Evolutionary conservation across 2,113 vertebrate genomes (phyloP).

Genomic region (Circaetus gallicus): DNA sequence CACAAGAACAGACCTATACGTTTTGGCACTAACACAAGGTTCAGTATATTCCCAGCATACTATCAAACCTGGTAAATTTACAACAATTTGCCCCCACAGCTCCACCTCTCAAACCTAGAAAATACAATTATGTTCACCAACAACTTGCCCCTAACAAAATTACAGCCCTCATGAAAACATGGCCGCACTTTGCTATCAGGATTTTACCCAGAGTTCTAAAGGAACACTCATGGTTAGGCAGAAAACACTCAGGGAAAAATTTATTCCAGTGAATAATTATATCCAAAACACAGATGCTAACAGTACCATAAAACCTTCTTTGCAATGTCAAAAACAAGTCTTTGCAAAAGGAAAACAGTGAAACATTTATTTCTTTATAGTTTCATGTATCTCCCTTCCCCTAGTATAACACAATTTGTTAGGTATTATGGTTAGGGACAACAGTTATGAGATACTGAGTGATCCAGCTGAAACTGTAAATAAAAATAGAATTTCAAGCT

Average conservation of each 20-base stretch:
- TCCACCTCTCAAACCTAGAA: neutral
- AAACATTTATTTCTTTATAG: neutral
- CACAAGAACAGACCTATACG: neutral
- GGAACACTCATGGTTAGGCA: neutral
- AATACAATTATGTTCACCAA: neutral
- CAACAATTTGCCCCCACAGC: neutral
- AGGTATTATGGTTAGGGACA: neutral
- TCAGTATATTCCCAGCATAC: neutral
- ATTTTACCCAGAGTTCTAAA: neutral
- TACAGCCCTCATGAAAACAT: neutral
- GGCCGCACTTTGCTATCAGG: neutral
- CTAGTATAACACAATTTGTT: neutral
- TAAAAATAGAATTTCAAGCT: neutral
- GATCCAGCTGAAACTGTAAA: neutral
- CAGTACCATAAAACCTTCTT: neutral
- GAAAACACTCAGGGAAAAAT: neutral
- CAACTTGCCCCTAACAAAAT: neutral
- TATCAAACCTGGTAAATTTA: neutral
- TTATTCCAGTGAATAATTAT: neutral
- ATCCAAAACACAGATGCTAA: neutral
- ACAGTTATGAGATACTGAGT: neutral
- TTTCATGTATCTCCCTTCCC: neutral
- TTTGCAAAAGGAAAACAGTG: neutral
- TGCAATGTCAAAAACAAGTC: neutral
- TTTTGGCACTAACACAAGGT: neutral